Base-by-base conservation (phyloP, 2,113 vertebrate genomes). In the Meles meles region DNA sequence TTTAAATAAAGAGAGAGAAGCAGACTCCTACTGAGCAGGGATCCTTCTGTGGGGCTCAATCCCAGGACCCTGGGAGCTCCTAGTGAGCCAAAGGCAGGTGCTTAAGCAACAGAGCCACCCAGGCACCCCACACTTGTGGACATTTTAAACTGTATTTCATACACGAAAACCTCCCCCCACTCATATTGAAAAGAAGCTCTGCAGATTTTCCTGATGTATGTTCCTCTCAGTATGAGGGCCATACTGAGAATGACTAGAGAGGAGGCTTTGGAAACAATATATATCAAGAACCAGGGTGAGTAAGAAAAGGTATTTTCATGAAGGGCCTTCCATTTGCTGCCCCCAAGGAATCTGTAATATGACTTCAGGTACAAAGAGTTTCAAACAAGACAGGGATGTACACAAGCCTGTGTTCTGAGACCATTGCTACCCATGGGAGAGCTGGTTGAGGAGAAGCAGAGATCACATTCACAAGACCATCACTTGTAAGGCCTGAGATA, bases 381-480 rank as follows among this genome's bases (percentile, higher is more conserved):
- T 82, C 11, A 13, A 39, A 42, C 55, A 88, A 57, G 20, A 27
- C 37, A 25, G 15, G 2, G 1, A 17, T 27, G 31, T 2, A 25
- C 23, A 74, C 6, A 44, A n/a, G 39, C 42, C 57, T 57, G 23
- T 18, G 39, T 27, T 15, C 27, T 72, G 76, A 44, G 57, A 37
- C 1, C 8, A 0, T 0, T 0, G 1, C 52, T 95, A 25, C 11
- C 9, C 7, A 0, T 0, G 15, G 29, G 34, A 69, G 34, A 25
- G 13, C 49, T 74, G 39, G 6, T 1, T 5, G 11, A 42, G 47
- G 18, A 85, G 67, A 77, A 71, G 29, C 47, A 61, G 39, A 42
- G 61, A 8, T 34, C 31, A 21, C 4, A n/a, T 17, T 39, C 21
- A 44, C 1, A 57, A n/a, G 29, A 25, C 27, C 4, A 4, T 12